Evolutionary conservation across 2,797 vertebrate species (phyloP).

Genomic region (Masticophis lateralis): DNA sequence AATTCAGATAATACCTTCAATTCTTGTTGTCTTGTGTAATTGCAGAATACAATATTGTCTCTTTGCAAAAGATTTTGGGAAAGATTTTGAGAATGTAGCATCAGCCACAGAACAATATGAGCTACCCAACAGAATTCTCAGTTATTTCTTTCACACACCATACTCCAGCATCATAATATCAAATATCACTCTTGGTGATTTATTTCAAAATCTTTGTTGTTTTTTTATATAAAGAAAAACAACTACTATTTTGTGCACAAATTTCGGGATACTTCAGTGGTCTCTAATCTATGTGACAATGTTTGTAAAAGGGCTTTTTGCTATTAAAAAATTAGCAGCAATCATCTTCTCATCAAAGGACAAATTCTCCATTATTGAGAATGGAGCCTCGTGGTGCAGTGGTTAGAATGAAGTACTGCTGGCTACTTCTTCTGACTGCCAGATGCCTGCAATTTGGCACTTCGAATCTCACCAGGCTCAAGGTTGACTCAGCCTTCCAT

Average conservation of each 20-base stretch:
- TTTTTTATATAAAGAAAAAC: not conserved
- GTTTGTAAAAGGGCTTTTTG: not conserved
- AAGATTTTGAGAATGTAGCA: not conserved
- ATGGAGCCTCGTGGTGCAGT: too few species aligned
- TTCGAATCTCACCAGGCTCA: too few species aligned
- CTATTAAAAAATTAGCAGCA: not conserved
- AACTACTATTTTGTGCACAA: not conserved
- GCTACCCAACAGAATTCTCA: not conserved
- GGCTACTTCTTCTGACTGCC: too few species aligned
- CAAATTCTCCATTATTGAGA: too few species aligned
- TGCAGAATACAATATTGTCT: not conserved
- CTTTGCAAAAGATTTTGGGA: not conserved
- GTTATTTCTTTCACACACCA: not conserved
- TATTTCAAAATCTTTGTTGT: not conserved
- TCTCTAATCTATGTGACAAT: not conserved
- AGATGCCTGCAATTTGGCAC: too few species aligned
- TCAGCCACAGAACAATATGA: not conserved
- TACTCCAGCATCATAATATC: not conserved
- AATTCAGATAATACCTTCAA: not conserved
- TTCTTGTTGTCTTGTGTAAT: not conserved
- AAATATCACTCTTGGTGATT: not conserved
- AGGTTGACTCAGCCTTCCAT: too few species aligned
- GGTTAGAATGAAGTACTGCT: too few species aligned
- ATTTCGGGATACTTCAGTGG: not conserved
- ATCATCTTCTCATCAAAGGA: not conserved